Percentiles rank a stretch among this genome's conserved stretches.
phyloP scores from a whole-genome alignment of 1,140 invertebrate genomes.

The Drosophila navojoa region DNA sequence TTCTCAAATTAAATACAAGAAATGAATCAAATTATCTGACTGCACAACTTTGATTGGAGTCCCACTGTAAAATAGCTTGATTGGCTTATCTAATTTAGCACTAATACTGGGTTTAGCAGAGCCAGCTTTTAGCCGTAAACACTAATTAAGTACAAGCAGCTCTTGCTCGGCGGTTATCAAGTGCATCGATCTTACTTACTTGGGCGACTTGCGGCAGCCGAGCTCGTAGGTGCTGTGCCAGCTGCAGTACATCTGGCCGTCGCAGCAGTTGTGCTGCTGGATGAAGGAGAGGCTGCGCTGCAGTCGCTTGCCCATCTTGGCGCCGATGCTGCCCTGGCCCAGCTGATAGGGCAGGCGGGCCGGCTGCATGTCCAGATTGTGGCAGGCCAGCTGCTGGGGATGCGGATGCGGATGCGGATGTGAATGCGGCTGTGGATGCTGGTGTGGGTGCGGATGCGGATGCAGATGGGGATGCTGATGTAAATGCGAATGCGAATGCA shows the following conservation, averaged over 20 bases:
- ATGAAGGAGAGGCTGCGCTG: slow-evolving; percentile 83
- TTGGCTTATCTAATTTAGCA: too few relatives aligned
- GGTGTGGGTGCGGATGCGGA: slow-evolving; percentile 31
- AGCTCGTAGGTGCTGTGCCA: slow-evolving; percentile 77
- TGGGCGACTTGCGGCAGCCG: slow-evolving; percentile 70
- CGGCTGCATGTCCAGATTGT: slow-evolving; percentile 32
- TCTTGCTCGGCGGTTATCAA: too few relatives aligned
- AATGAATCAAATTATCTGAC: too few relatives aligned
- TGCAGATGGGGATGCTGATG: slow-evolving; percentile 24
- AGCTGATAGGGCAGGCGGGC: slow-evolving; percentile 54
- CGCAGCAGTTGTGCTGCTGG: slow-evolving; percentile 80
- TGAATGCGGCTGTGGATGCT: neutral
- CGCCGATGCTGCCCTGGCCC: slow-evolving; percentile 71
- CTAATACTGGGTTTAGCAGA: too few relatives aligned
- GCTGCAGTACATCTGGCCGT: slow-evolving; percentile 72
- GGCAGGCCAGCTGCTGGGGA: slow-evolving; percentile 37
- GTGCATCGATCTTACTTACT: slow-evolving; percentile 51
- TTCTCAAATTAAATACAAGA: too few relatives aligned
- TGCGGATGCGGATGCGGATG: slow-evolving; percentile 25
- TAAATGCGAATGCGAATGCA: slow-evolving; percentile 55
- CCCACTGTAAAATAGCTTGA: too few relatives aligned
- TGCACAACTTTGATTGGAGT: too few relatives aligned
- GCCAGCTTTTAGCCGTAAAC: too few relatives aligned
- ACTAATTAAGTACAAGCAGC: too few relatives aligned
- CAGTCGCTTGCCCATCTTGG: slow-evolving; percentile 72